Percentiles rank a stretch among this genome's conserved stretches.
Conservation (phyloP, 2,113 vertebrate genomes). For the Xenopus laevis region DNA sequence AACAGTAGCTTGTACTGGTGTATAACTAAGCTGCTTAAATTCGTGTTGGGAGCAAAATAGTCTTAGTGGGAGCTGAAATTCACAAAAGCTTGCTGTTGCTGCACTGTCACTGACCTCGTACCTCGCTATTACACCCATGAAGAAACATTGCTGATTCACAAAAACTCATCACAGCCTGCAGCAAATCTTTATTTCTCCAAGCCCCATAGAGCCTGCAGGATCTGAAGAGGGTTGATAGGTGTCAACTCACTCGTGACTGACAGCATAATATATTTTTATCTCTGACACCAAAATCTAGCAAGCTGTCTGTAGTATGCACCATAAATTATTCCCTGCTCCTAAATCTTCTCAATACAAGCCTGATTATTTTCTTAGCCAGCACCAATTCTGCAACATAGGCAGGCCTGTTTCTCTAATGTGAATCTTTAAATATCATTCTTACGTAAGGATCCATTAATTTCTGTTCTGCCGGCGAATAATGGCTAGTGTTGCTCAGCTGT, state of each 20-base stretch:
- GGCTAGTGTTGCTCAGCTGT: neutral
- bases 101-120: neutral
- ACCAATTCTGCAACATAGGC: neutral
- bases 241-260: neutral
- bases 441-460: neutral
- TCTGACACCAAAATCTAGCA: neutral
- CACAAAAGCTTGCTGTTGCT: neutral
- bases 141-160: neutral
- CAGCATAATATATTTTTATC: neutral
- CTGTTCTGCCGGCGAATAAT: neutral
- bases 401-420: neutral
- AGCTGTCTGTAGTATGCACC: neutral
- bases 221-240: neutral
- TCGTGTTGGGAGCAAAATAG: no score
- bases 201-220: neutral
- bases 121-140: neutral
- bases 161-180: neutral
- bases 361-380: neutral
- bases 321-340: neutral
- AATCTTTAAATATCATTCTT: neutral
- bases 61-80: no score
- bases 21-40: no score
- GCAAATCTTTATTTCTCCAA: neutral
- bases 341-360: neutral
- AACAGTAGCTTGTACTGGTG: no score